Evolutionary conservation across 2,888 invertebrate genomes (phyloP).

Genomic region (Eueremaeus valkanovi): DNA sequence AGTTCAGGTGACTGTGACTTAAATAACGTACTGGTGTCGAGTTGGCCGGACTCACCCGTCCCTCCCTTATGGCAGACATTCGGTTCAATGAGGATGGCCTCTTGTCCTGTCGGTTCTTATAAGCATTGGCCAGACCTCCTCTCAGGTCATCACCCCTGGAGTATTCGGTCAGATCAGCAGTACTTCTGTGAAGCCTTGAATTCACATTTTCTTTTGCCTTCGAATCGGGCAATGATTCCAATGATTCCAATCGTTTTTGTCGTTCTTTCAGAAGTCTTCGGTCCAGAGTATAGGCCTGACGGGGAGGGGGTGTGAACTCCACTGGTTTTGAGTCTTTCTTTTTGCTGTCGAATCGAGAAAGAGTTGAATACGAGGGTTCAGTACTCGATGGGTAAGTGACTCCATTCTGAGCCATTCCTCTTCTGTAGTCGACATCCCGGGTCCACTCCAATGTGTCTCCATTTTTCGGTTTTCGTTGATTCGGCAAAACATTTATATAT

Average conservation of each 20-base stretch:
- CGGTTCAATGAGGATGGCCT: constrained; percentile 41
- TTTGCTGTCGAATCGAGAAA: constrained; percentile 23
- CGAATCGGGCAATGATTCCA: background rate
- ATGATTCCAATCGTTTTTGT: constrained; percentile 9
- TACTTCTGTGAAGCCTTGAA: constrained; percentile 34
- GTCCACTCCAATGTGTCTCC: background rate
- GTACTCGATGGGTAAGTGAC: constrained; percentile 43
- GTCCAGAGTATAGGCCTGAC: constrained; percentile 36
- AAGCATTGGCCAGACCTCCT: constrained; percentile 47
- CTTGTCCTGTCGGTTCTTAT: constrained; percentile 45
- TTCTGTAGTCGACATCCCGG: constrained; percentile 45
- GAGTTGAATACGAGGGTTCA: constrained; percentile 32
- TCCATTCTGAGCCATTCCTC: constrained; percentile 45
- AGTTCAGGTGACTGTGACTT: constrained; percentile 39
- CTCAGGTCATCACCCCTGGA: constrained; percentile 35
- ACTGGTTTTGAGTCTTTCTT: background rate
- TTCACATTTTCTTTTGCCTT: background rate
- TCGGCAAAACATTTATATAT: constrained; percentile 42
- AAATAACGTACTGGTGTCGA: constrained; percentile 29
- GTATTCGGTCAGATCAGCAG: constrained; percentile 27
- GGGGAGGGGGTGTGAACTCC: constrained; percentile 12
- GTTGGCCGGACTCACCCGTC: background rate
- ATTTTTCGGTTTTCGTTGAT: background rate
- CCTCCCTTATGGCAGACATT: constrained; percentile 40
- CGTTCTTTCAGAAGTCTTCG: constrained; percentile 24